phyloP scores from a whole-genome alignment of 2,113 vertebrate genomes.

The Tragelaphus imberbis region DNA sequence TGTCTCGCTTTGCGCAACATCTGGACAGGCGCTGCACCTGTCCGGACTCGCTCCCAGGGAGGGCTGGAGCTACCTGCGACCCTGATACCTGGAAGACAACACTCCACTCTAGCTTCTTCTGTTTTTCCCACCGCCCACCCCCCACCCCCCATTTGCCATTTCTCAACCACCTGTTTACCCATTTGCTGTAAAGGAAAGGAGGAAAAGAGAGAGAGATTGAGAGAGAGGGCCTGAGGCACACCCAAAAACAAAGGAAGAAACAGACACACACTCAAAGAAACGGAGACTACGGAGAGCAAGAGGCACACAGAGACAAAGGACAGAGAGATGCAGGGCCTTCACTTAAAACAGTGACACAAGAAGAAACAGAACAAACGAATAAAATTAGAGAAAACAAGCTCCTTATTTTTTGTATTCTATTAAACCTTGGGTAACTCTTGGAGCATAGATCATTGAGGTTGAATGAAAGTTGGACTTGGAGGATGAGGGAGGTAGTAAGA shows the following conservation, averaged over 20 bases:
- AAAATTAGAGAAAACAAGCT: neutral
- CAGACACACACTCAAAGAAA: neutral
- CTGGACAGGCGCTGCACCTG: conserved; percentile 55
- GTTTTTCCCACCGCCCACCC: fast-evolving
- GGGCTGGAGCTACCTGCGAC: conserved; percentile 43
- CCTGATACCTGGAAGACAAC: conserved; percentile 26
- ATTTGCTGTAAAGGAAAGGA: neutral
- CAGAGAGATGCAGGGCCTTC: neutral
- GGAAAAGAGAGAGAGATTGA: neutral
- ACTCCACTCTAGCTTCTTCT: neutral
- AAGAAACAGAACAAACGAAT: neutral
- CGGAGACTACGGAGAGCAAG: neutral
- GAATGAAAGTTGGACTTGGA: neutral
- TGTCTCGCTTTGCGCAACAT: conserved; percentile 19
- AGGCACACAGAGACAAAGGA: neutral
- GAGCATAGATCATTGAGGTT: neutral
- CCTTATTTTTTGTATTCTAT: neutral
- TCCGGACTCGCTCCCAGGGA: conserved; percentile 12
- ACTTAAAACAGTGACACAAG: neutral
- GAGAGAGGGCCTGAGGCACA: neutral
- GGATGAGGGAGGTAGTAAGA: neutral
- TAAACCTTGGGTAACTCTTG: neutral
- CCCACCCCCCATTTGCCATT: too few species aligned
- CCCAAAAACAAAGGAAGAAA: neutral
- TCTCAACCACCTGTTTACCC: conserved; percentile 42